Conservation (phyloP, 92 coral and sea anemone genomes). For the Porites rus region DNA sequence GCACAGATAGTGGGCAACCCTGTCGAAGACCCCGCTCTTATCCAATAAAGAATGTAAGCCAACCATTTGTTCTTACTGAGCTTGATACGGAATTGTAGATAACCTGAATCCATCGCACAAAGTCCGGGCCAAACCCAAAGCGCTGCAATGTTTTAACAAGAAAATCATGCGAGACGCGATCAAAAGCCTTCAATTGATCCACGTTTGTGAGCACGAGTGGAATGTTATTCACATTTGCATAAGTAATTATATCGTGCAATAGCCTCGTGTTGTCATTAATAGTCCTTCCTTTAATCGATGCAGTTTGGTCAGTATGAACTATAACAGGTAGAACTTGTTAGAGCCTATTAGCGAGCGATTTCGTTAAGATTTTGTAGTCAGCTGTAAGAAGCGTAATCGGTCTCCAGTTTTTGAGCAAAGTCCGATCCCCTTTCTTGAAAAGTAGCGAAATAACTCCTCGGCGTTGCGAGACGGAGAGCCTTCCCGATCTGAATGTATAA, state of each 20-base stretch:
- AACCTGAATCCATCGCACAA: neutral
- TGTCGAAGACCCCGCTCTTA: constrained; percentile 13
- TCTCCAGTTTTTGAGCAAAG: constrained; percentile 35
- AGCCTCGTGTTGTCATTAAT: constrained; percentile 26
- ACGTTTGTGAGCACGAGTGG: neutral
- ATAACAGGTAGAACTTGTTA: constrained; percentile 1
- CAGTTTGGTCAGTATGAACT: constrained; percentile 25
- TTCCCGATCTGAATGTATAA: neutral
- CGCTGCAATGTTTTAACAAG: neutral
- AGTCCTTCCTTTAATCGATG: constrained; percentile 30
- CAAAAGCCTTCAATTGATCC: constrained; percentile 32
- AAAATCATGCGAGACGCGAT: constrained; percentile 19
- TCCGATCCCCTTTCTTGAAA: constrained; percentile 35
- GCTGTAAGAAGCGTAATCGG: constrained; percentile 35
- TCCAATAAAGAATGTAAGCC: constrained; percentile 6
- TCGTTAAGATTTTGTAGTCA: constrained; percentile 33
- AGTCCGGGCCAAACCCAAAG: constrained; percentile 44
- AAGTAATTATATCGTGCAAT: constrained; percentile 16
- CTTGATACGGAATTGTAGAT: constrained; percentile 12
- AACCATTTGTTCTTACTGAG: constrained; percentile 16
- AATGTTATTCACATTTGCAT: neutral
- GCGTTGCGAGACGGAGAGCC: constrained; percentile 21
- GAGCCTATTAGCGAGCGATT: constrained; percentile 27
- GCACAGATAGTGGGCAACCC: constrained; percentile 16
- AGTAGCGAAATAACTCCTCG: constrained; percentile 17